phyloP scores from a whole-genome alignment of 2,113 vertebrate species.

The Danio rerio region DNA sequence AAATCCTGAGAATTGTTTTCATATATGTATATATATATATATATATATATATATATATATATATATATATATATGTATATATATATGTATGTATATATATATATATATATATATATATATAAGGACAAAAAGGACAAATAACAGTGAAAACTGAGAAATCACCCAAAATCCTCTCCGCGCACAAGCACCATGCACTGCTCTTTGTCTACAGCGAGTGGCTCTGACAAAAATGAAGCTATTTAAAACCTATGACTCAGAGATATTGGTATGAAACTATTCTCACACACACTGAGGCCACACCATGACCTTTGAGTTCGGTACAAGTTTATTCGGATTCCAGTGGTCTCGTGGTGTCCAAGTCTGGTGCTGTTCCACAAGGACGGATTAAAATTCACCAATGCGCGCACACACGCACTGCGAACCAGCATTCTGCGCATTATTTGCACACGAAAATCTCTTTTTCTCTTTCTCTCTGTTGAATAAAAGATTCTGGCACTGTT shows the following conservation, averaged over 20 bases:
- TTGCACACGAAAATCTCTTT: neutral
- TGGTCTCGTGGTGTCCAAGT: constrained; percentile 2
- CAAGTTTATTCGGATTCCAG: constrained; percentile 33
- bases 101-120: too few relatives aligned
- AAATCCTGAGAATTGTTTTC: too few relatives aligned
- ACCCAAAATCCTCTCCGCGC: neutral
- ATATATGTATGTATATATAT: too few relatives aligned
- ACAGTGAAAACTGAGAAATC: neutral
- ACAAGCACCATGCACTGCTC: neutral
- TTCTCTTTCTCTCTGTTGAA: neutral
- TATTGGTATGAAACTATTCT: neutral
- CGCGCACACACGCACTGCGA: neutral
- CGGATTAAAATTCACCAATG: constrained; percentile 10
- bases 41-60: too few relatives aligned
- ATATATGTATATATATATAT: too few relatives aligned
- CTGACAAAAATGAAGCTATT: constrained; percentile 31
- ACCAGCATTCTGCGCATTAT: neutral
- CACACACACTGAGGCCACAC: constrained; percentile 4
- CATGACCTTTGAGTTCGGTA: neutral
- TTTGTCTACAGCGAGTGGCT: neutral
- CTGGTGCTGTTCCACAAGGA: neutral
- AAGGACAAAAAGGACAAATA: too few relatives aligned
- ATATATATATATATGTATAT: too few relatives aligned
- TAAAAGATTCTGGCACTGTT: constrained; percentile 24
- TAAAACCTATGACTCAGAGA: constrained; percentile 28